Evolutionary conservation across 2,113 vertebrate genomes (phyloP).

Genomic region (Chionomys nivalis): DNA sequence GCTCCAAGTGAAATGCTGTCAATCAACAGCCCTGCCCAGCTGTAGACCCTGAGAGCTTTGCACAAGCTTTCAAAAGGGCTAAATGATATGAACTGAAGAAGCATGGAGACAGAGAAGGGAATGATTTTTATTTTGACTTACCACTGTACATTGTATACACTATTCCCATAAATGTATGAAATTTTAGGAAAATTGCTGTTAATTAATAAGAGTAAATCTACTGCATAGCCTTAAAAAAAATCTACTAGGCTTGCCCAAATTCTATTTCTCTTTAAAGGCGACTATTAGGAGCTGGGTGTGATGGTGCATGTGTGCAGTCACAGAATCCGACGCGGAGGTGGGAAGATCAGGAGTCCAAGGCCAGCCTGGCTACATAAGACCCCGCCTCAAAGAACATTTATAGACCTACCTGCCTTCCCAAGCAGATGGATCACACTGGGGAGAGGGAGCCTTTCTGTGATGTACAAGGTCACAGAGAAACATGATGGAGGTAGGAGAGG

Average conservation of each 20-base stretch:
- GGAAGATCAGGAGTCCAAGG: not conserved
- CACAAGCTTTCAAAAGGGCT: not conserved
- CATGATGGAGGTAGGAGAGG: not conserved
- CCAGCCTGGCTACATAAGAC: not conserved
- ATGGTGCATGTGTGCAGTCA: too few species aligned
- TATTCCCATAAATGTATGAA: not conserved
- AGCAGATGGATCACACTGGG: not conserved
- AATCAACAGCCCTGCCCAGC: not conserved
- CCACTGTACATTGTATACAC: not conserved
- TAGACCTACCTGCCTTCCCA: not conserved
- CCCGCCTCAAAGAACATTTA: not conserved
- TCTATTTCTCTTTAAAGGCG: not conserved
- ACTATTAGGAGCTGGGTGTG: not conserved
- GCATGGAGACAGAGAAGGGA: not conserved
- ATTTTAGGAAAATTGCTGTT: not conserved
- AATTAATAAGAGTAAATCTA: not conserved
- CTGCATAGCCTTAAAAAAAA: not conserved
- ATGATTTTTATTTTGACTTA: not conserved
- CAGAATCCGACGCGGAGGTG: not conserved
- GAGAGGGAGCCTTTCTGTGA: not conserved
- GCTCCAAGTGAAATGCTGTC: not conserved
- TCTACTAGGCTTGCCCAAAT: not conserved
- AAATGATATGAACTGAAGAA: not conserved
- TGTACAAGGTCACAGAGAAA: not conserved
- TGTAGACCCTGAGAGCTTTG: not conserved